phyloP scores from a whole-genome alignment of 2,888 invertebrate genomes.

The Cosmopolites sordidus region DNA sequence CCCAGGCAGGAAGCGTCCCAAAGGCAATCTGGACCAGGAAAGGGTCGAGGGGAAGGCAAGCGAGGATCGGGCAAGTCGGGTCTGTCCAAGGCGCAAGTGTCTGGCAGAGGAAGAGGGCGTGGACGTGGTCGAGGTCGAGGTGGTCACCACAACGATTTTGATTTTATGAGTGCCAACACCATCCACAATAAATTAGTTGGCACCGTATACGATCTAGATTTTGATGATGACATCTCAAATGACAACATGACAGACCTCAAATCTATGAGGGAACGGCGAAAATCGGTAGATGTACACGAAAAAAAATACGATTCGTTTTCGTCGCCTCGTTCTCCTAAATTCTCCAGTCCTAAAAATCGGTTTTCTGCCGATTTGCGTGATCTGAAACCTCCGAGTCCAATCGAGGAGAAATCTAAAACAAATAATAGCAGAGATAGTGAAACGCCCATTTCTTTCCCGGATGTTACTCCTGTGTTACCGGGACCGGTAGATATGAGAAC shows the following conservation, averaged over 20 bases:
- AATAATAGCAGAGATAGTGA: conserved; percentile 31
- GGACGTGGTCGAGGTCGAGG: conserved; percentile 47
- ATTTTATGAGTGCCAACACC: conserved; percentile 60
- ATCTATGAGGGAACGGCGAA: conserved; percentile 72
- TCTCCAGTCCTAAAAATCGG: conserved; percentile 49
- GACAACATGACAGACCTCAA: conserved; percentile 70
- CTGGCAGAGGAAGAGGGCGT: conserved; percentile 42
- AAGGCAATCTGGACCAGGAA: conserved; percentile 39
- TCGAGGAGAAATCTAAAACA: conserved; percentile 35
- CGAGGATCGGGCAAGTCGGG: conserved; percentile 35
- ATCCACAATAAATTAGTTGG: conserved; percentile 78
- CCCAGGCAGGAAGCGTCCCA: conserved; percentile 55
- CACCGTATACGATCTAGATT: conserved; percentile 83
- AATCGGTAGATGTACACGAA: conserved; percentile 67
- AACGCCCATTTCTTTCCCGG: conserved; percentile 50
- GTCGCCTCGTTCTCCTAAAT: conserved; percentile 57
- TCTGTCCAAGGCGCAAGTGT: conserved; percentile 41
- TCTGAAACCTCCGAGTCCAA: conserved; percentile 51
- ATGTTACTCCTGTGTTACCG: conserved; percentile 70
- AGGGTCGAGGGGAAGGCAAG: conserved; percentile 34
- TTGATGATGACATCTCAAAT: conserved; percentile 75
- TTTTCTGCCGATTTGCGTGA: conserved; percentile 21
- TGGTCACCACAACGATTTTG: conserved; percentile 38
- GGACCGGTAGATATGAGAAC: conserved; percentile 90
- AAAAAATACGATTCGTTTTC: conserved; percentile 55